These are phyloP conservation scores for Liolophura sinensis DNA, from an alignment of 1,140 invertebrate species.

Conservation along the genomic window DNA sequence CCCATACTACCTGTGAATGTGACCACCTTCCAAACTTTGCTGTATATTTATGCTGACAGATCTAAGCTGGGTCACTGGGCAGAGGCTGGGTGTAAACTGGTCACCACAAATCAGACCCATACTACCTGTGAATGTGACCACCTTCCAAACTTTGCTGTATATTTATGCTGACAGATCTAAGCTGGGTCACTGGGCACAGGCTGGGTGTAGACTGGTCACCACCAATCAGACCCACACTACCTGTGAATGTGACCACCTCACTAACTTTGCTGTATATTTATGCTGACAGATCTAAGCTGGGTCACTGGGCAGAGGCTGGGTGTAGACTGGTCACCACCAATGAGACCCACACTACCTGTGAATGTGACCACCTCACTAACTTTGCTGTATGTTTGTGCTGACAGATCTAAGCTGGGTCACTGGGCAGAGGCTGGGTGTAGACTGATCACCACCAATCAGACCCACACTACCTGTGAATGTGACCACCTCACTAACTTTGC, in stretches of 20 bases:
- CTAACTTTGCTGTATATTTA: conserved; percentile 95
- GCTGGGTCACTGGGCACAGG: conserved; percentile 94
- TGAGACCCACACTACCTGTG: conserved; percentile 85
- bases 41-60: no score
- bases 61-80: no score
- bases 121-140: conserved; percentile 92
- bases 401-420: conserved; percentile 17
- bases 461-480: conserved; percentile 90
- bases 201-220: conserved; percentile 81
- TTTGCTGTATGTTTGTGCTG: conserved; percentile 83
- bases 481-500: conserved; percentile 98
- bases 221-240: conserved; percentile 87
- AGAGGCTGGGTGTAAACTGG: conserved; percentile 83
- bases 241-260: conserved; percentile 94
- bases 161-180: no score
- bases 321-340: conserved; percentile 83
- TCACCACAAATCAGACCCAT: conserved; percentile 81
- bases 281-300: no score
- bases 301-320: conserved; percentile 94
- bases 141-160: conserved; percentile 95
- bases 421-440: conserved; percentile 93
- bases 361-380: conserved; percentile 95
- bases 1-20: conserved; percentile 90
- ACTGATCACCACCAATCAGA: conserved; percentile 77
- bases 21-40: conserved; percentile 98